phyloP scores from a whole-genome alignment of 2,888 invertebrate species.

The Netelia melanura region DNA sequence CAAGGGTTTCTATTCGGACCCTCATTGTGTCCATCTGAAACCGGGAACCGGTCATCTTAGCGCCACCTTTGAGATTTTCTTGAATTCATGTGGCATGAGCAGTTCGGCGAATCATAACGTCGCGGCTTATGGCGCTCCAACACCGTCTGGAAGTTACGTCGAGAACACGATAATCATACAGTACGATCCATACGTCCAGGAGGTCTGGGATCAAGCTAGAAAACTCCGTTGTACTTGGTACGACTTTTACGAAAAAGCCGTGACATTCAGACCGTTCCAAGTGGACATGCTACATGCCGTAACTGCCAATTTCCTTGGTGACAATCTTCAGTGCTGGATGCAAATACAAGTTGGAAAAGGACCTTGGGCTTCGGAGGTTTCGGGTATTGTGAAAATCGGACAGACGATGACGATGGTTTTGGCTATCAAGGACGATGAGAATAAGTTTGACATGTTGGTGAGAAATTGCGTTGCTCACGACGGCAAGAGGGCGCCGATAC shows the following conservation, averaged over 20 bases:
- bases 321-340: conserved; percentile 99
- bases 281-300: conserved; percentile 98
- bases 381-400: conserved; percentile 97
- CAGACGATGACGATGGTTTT: conserved; percentile 99
- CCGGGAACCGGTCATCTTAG: conserved; percentile 96
- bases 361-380: conserved; percentile 98
- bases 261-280: conserved; percentile 97
- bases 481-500: conserved; percentile 96
- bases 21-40: conserved; percentile 96
- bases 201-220: conserved; percentile 98
- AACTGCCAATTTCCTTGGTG: conserved; percentile 97
- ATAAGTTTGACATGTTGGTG: conserved; percentile 97
- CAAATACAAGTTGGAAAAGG: conserved; percentile 98
- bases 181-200: conserved; percentile 97
- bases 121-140: conserved; percentile 93
- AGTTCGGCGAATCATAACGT: conserved; percentile 96
- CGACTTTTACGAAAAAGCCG: conserved; percentile 97
- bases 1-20: conserved; percentile 96
- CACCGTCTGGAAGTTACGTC: conserved; percentile 96
- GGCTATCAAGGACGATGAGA: conserved; percentile 97
- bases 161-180: conserved; percentile 98
- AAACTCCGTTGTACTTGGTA: conserved; percentile 98
- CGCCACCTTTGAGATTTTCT: conserved; percentile 96
- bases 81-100: conserved; percentile 97
- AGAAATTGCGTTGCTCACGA: conserved; percentile 98